Evolutionary conservation across 2,113 vertebrate genomes (phyloP).

Genomic region (Heptranchias perlo): DNA sequence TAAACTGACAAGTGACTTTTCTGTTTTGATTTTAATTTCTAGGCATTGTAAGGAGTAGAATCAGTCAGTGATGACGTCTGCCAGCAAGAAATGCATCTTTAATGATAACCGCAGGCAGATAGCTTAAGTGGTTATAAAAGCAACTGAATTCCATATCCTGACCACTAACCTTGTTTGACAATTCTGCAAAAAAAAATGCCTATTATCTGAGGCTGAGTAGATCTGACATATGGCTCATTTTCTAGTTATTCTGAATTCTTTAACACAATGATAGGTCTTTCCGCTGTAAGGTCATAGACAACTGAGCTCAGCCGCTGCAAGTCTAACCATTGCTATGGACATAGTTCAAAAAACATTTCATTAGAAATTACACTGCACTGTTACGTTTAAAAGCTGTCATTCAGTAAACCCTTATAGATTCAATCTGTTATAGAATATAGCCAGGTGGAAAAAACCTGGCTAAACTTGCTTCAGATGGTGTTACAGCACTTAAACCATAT

Average conservation of each 20-base stretch:
- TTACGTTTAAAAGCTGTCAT: neutral
- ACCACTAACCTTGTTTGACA: constrained; percentile 4
- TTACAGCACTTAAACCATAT: neutral
- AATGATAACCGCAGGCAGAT: neutral
- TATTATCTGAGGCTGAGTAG: neutral
- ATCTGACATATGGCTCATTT: neutral
- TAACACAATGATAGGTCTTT: neutral
- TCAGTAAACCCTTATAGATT: neutral
- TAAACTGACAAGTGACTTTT: neutral
- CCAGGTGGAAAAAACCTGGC: neutral
- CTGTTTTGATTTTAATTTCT: constrained; percentile 10
- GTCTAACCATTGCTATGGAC: neutral
- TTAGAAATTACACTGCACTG: neutral
- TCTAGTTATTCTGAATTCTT: constrained; percentile 1
- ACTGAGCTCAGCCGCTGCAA: neutral
- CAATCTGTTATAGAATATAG: neutral
- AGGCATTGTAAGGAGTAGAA: neutral
- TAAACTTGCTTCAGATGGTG: neutral
- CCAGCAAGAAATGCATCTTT: neutral
- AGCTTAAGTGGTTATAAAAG: neutral
- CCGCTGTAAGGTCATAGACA: neutral
- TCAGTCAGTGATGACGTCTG: neutral
- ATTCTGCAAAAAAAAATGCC: neutral
- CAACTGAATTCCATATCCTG: neutral
- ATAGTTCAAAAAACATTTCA: neutral